Percentiles rank a stretch among this genome's conserved stretches.
Conservation (phyloP, 2,113 vertebrate genomes). For the Mungos mungo region DNA sequence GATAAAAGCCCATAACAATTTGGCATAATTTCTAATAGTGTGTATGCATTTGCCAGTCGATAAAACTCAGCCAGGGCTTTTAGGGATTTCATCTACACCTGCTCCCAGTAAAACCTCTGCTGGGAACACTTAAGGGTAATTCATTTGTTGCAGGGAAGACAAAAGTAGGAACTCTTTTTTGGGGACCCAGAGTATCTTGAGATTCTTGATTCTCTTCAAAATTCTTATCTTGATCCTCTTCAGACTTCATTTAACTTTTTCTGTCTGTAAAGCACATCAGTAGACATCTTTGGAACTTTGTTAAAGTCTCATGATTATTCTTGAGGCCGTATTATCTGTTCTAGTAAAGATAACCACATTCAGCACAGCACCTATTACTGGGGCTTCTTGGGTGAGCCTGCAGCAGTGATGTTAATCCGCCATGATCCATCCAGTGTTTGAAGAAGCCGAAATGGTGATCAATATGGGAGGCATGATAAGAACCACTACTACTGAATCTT, state of each 20-base stretch:
- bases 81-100: not conserved
- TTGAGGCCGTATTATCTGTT: not conserved
- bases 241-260: not conserved
- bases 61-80: not conserved
- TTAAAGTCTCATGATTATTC: not conserved
- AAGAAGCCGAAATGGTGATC: not conserved
- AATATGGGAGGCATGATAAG: not conserved
- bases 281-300: not conserved
- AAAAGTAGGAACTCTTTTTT: not conserved
- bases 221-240: not conserved
- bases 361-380: not conserved
- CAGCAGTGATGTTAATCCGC: not conserved
- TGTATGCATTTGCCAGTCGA: not conserved
- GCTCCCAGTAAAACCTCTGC: not conserved
- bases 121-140: not conserved
- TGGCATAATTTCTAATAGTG: not conserved
- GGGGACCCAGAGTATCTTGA: not conserved
- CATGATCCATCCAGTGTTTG: not conserved
- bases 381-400: not conserved
- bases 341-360: not conserved
- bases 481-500: not conserved
- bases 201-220: not conserved
- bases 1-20: not conserved
- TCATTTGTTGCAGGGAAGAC: not conserved
- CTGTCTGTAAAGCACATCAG: not conserved